Conservation (phyloP, 2,113 vertebrate species). For the Emydura subglobosa region DNA sequence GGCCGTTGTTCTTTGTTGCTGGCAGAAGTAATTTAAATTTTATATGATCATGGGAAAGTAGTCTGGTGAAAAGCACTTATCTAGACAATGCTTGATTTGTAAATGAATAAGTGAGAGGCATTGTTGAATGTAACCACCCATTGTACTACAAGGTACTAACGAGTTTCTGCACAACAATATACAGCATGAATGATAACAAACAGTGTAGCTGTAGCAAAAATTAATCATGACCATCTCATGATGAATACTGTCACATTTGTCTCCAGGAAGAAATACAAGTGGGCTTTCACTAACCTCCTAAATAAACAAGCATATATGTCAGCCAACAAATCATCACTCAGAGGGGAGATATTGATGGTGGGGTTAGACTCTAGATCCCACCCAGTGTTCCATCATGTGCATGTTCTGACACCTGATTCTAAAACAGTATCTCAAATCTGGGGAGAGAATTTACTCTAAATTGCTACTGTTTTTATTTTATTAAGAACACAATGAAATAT, state of each 20-base stretch:
- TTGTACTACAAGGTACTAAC: constrained; percentile 35
- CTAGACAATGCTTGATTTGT: constrained; percentile 47
- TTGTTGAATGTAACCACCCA: constrained; percentile 48
- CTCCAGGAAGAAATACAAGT: background rate
- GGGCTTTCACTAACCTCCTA: constrained; percentile 4
- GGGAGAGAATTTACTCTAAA: background rate
- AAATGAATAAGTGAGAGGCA: constrained; percentile 10
- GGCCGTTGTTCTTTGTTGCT: background rate
- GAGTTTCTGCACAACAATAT: constrained; percentile 52
- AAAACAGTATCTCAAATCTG: background rate
- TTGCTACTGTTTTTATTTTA: background rate
- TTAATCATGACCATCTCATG: background rate
- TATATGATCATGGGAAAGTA: constrained; percentile 35
- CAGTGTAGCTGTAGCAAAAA: constrained; percentile 42
- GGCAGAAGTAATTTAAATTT: constrained; percentile 11
- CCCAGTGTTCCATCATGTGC: background rate
- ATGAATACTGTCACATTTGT: background rate
- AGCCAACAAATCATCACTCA: background rate
- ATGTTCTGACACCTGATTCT: background rate
- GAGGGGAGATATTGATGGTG: background rate
- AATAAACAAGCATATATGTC: background rate
- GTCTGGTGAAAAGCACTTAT: constrained; percentile 38
- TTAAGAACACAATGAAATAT: background rate
- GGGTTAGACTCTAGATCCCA: background rate
- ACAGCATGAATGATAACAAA: background rate